These are phyloP conservation scores for Limosa lapponica DNA, from an alignment of 2,797 vertebrate genomes.

Conservation along the genomic window DNA sequence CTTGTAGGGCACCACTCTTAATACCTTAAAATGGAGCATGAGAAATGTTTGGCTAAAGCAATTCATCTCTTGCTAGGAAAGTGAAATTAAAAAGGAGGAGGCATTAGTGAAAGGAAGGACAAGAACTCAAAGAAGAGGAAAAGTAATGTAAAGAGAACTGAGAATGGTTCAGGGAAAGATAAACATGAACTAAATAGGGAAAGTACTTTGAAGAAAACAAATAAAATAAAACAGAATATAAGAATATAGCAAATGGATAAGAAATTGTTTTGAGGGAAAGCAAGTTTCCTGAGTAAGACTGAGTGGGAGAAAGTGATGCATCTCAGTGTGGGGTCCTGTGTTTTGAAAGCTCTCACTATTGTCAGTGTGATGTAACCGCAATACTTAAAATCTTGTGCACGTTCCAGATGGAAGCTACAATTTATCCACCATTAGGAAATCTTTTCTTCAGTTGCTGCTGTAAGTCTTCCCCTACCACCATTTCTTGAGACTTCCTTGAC, in stretches of 20 bases:
- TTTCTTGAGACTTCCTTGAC: background rate
- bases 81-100: background rate
- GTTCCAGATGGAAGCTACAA: background rate
- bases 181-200: background rate
- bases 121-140: background rate
- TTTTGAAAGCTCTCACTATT: background rate
- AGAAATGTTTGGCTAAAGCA: background rate
- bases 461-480: background rate
- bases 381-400: background rate
- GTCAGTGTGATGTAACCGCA: background rate
- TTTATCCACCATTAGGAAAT: background rate
- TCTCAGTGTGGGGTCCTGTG: background rate
- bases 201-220: background rate
- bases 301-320: background rate
- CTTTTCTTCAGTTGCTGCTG: background rate
- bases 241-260: background rate
- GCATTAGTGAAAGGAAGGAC: background rate
- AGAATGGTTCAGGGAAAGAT: background rate
- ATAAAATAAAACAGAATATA: background rate
- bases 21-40: background rate
- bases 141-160: background rate
- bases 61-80: rapidly evolving
- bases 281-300: background rate
- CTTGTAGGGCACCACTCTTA: background rate
- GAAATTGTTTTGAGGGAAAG: background rate